phyloP scores from a whole-genome alignment of 2,888 invertebrate genomes.

The Acanthosoma haemorrhoidale region DNA sequence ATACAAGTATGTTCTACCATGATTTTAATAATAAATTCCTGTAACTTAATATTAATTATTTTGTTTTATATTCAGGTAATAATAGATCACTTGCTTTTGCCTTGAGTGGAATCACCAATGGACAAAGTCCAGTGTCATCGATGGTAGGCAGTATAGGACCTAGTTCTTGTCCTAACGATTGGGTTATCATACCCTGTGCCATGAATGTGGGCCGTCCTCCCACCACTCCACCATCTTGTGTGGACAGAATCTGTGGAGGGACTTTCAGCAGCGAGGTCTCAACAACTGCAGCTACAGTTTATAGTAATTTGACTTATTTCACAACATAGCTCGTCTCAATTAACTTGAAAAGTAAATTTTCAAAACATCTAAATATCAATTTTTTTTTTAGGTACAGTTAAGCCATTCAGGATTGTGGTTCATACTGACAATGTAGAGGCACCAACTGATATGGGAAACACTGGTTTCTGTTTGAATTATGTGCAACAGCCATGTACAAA shows the following conservation, averaged over 20 bases:
- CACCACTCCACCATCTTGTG: conserved; percentile 57
- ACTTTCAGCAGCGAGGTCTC: conserved; percentile 70
- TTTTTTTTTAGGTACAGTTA: conserved; percentile 62
- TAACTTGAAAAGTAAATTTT: too few species aligned
- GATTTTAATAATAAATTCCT: background rate
- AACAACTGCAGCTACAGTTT: conserved; percentile 60
- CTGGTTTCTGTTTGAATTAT: conserved; percentile 77
- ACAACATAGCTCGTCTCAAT: background rate
- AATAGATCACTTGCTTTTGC: conserved; percentile 70
- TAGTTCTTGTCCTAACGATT: conserved; percentile 69
- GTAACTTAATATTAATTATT: background rate
- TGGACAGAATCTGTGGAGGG: conserved; percentile 78
- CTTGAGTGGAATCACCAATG: conserved; percentile 69
- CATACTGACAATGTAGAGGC: conserved; percentile 74
- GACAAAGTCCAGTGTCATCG: conserved; percentile 56
- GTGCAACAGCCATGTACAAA: conserved; percentile 81
- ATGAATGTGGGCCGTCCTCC: conserved; percentile 57
- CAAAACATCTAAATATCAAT: too few species aligned
- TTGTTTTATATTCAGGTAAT: conserved; percentile 52
- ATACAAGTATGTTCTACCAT: conserved; percentile 52
- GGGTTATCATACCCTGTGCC: conserved; percentile 74
- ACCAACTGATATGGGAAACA: conserved; percentile 67
- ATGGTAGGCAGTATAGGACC: conserved; percentile 64
- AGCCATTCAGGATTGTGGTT: conserved; percentile 71
- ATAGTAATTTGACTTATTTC: conserved; percentile 68